Conservation (phyloP, 2,888 invertebrate species). For the Adela reaumurella region DNA sequence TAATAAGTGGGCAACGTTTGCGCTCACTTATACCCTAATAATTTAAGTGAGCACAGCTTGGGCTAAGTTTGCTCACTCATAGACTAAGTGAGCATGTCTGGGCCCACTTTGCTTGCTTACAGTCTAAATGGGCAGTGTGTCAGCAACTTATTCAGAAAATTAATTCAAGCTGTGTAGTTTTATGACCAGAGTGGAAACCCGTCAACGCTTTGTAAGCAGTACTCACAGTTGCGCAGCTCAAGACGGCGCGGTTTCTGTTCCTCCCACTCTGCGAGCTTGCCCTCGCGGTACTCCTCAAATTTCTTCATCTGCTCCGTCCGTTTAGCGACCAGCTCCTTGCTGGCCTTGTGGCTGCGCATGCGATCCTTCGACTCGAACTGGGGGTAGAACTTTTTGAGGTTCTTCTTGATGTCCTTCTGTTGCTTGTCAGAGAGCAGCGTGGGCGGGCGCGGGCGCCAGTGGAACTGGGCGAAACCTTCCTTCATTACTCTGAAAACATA, state of each 20-base stretch:
- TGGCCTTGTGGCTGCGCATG: slow-evolving; percentile 86
- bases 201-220: too few species aligned
- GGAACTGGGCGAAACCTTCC: slow-evolving; percentile 90
- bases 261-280: slow-evolving; percentile 70
- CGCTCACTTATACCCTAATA: too few species aligned
- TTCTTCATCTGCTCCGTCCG: slow-evolving; percentile 84
- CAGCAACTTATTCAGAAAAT: too few species aligned
- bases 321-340: slow-evolving; percentile 89
- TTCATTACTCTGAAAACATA: slow-evolving; percentile 65
- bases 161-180: too few species aligned
- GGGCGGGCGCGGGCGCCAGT: slow-evolving; percentile 94
- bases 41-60: too few species aligned
- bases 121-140: too few species aligned
- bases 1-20: too few species aligned
- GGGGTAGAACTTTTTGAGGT: slow-evolving; percentile 93
- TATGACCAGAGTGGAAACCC: too few species aligned
- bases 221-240: slow-evolving; percentile 84
- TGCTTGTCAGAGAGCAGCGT: slow-evolving; percentile 79
- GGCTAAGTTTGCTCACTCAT: too few species aligned
- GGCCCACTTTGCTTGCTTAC: too few species aligned
- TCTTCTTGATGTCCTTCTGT: slow-evolving; percentile 94
- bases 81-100: too few species aligned
- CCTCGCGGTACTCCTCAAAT: slow-evolving; percentile 76
- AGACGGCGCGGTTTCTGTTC: slow-evolving; percentile 77
- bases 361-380: slow-evolving; percentile 97